Base-by-base conservation (phyloP, 2,888 invertebrate species). In the Clusia tigrina region DNA sequence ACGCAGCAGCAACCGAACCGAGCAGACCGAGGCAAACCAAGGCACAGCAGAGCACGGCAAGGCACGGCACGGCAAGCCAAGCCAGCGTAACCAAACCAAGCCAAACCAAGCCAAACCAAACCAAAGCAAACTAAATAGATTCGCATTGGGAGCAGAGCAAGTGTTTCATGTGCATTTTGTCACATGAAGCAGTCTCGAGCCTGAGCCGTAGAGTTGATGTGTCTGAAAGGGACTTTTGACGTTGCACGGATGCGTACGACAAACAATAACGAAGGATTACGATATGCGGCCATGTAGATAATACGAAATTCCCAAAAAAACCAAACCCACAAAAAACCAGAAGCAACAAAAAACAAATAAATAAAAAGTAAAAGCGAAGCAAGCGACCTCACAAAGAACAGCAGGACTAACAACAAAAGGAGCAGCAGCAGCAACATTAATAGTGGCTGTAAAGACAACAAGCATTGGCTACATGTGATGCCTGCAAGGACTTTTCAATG, bases 401-500 rank as follows among this genome's bases (percentile, higher is more conserved):
- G 37, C 38, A 53, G 54, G 18, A 51, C 37, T 23, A 53, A 52
- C 48, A 48, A 9, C 57, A 38, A 42, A 61, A 55, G 68, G 54
- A 60, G 55, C 61, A 53, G 48, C 54, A 54, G 59, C 9, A 57
- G 59, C 59, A 58, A 58, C 64, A 67, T n/a, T n/a, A n/a, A n/a
- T n/a, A n/a, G n/a, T n/a, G n/a, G n/a, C n/a, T n/a, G n/a, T n/a
- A n/a, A n/a, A n/a, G n/a, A n/a, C n/a, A n/a, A n/a, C n/a, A n/a
- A n/a, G 65, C 65, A 48, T 48, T 48, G 48, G 18, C 53, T 58
- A 62, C 37, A 46, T 64, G 64, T 55, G 57, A 66, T 68, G 68
- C 65, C 66, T 69, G 70, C 71, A 70, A 72, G 65, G 64, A 65
- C 67, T 65, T 58, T 58, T 5, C 54, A 18, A 56, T 46, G 22